Conservation (phyloP, 1,140 invertebrate genomes). For the Carposina sasakii region DNA sequence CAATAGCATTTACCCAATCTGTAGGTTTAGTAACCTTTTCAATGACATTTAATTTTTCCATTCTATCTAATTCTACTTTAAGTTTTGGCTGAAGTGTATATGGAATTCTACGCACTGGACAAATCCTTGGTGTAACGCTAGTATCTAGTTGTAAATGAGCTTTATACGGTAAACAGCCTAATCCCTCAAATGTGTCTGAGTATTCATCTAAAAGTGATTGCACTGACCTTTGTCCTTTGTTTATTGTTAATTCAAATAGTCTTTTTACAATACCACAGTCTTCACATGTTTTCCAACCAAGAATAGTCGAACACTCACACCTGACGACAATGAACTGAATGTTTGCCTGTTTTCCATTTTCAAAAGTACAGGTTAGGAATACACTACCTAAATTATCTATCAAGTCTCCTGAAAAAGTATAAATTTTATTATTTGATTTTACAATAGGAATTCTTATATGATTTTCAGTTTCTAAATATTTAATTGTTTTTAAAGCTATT, state of each 20-base stretch:
- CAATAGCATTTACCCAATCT: constrained; percentile 55
- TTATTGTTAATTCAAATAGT: background rate
- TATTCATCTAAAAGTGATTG: background rate
- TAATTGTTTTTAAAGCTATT: background rate
- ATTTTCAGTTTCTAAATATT: background rate
- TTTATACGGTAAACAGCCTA: constrained; percentile 5
- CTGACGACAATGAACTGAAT: background rate
- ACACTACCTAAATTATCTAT: constrained; percentile 3
- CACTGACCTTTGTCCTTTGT: background rate
- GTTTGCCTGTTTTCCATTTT: constrained; percentile 1
- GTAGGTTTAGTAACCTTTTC: constrained; percentile 37
- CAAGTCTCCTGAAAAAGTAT: constrained; percentile 6
- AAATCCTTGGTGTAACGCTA: background rate
- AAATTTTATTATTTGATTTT: constrained; percentile 6
- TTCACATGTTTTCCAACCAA: background rate
- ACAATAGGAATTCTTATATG: background rate
- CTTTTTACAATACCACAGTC: background rate
- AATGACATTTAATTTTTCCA: constrained; percentile 29
- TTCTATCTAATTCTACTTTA: constrained; percentile 4
- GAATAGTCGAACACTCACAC: constrained; percentile 4
- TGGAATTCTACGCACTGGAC: constrained; percentile 3
- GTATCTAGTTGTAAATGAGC: constrained; percentile 3
- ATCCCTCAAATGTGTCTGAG: background rate
- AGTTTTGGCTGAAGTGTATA: constrained; percentile 5
- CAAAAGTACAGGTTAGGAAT: background rate